Conservation (phyloP, 2,113 vertebrate species). For the Merops nubicus region DNA sequence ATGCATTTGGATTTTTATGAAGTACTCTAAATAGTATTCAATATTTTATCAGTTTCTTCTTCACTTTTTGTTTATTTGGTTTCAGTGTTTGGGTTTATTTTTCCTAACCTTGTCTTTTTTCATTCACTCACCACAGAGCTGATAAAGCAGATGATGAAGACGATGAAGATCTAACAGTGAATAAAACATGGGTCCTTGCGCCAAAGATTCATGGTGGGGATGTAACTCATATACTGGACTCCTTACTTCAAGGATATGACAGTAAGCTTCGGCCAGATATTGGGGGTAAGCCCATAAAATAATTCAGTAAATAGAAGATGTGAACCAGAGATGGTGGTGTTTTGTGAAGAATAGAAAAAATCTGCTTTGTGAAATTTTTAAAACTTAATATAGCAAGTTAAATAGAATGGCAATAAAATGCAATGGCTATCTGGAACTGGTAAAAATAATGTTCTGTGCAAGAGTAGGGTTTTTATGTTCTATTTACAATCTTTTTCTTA, state of each 20-base stretch:
- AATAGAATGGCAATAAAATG: neutral
- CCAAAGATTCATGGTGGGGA: conserved; percentile 95
- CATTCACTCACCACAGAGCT: conserved; percentile 60
- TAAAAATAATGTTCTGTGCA: neutral
- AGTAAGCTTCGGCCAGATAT: conserved; percentile 96
- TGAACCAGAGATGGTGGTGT: neutral
- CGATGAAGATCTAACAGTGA: conserved; percentile 91
- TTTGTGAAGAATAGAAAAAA: neutral
- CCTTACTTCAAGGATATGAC: conserved; percentile 92
- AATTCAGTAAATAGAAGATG: neutral
- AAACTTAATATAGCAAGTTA: neutral
- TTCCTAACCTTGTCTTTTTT: conserved; percentile 36
- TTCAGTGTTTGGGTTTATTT: neutral
- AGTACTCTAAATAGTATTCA: neutral
- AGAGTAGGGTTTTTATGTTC: neutral
- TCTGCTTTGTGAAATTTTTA: neutral
- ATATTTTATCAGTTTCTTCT: neutral
- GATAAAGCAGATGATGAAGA: conserved; percentile 94
- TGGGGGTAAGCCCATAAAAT: conserved; percentile 81
- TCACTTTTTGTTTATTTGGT: neutral
- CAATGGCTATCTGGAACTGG: neutral
- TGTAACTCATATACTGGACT: conserved; percentile 93
- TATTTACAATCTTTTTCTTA: neutral
- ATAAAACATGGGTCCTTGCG: conserved; percentile 96
- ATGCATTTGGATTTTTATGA: neutral